phyloP scores from a whole-genome alignment of 2,888 invertebrate genomes.

The Selenia dentaria region DNA sequence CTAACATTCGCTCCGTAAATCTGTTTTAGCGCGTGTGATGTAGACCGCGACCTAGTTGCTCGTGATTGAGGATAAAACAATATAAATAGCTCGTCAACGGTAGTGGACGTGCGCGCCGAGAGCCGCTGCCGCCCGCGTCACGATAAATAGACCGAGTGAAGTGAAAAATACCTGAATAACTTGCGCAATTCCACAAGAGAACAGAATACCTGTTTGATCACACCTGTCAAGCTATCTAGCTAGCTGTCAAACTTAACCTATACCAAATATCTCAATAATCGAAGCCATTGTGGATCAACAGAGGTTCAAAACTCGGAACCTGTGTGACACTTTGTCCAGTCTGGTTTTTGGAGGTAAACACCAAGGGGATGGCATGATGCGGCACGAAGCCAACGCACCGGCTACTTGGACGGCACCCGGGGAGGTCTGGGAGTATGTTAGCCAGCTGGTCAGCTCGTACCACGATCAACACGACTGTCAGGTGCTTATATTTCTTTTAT shows the following conservation, averaged over 20 bases:
- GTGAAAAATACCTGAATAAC: conserved; percentile 43
- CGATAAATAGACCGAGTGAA: conserved; percentile 41
- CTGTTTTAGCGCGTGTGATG: conserved; percentile 69
- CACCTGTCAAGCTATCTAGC: no score
- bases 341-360: conserved; percentile 1
- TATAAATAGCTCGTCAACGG: conserved; percentile 82
- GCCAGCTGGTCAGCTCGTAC: conserved; percentile 86
- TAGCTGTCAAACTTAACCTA: no score
- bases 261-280: no score
- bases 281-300: background rate
- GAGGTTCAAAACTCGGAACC: background rate
- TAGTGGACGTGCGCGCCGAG: conserved; percentile 53
- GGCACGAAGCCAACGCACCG: conserved; percentile 72
- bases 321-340: conserved; percentile 2
- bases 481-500: conserved; percentile 47
- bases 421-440: conserved; percentile 88
- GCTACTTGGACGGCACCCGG: conserved; percentile 83
- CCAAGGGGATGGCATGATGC: conserved; percentile 75
- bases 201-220: conserved; percentile 9
- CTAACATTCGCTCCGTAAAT: conserved; percentile 51
- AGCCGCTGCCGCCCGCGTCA: conserved; percentile 41
- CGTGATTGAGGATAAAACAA: conserved; percentile 83
- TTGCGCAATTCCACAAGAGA: conserved; percentile 17
- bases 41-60: conserved; percentile 80
- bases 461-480: conserved; percentile 82